Conservation (phyloP, 2,113 vertebrate species). For the Arothron firmamentum region DNA sequence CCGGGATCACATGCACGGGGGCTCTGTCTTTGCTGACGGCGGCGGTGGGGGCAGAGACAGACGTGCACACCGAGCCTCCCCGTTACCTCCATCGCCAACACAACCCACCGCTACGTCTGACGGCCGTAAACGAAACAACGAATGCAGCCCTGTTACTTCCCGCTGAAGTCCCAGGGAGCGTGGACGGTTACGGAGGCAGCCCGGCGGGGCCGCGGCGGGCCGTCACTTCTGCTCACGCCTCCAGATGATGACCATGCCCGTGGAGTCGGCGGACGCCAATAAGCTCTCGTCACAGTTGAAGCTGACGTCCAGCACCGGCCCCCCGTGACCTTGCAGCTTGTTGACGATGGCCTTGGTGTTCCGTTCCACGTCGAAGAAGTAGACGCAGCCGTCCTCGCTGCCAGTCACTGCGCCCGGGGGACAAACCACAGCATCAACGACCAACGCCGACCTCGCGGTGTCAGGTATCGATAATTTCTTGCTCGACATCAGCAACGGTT, state of each 20-base stretch:
- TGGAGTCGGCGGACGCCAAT: slow-evolving; percentile 88
- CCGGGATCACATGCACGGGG: slow-evolving; percentile 58
- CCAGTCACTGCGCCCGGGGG: slow-evolving; percentile 80
- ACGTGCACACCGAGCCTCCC: slow-evolving; percentile 3
- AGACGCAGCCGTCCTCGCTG: slow-evolving; percentile 90
- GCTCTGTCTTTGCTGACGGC: slow-evolving; percentile 21
- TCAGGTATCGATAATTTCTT: neutral
- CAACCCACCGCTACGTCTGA: slow-evolving; percentile 11
- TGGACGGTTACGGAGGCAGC: slow-evolving; percentile 39
- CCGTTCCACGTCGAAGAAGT: slow-evolving; percentile 93
- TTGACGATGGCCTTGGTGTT: slow-evolving; percentile 91
- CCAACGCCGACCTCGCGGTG: neutral
- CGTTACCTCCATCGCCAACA: slow-evolving; percentile 18
- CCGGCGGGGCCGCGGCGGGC: slow-evolving; percentile 7
- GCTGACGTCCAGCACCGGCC: slow-evolving; percentile 87
- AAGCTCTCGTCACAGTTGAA: slow-evolving; percentile 97
- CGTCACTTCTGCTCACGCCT: slow-evolving; percentile 88
- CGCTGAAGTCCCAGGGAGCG: slow-evolving; percentile 46
- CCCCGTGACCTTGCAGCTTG: slow-evolving; percentile 91
- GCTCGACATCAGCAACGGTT: too few species aligned
- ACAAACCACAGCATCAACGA: neutral
- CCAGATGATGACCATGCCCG: slow-evolving; percentile 94
- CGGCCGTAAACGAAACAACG: neutral
- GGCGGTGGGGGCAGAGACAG: slow-evolving; percentile 31
- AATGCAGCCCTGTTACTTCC: slow-evolving; percentile 48